Evolutionary conservation across 35 echinoderm and acorn worm species (phyloP).

Genomic region (Ptychodera flava): DNA sequence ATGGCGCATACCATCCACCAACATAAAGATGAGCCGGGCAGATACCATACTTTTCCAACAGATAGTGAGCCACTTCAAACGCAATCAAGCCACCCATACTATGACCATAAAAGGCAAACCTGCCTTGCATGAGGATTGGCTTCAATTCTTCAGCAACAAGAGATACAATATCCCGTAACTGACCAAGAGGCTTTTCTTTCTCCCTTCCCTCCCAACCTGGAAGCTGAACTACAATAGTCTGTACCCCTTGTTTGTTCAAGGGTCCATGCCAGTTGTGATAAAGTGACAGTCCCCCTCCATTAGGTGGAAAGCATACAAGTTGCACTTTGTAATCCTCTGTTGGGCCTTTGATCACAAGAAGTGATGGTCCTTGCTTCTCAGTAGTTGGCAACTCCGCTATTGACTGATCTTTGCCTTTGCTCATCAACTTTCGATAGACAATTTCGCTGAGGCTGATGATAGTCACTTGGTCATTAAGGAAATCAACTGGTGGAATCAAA

Average conservation of each 20-base stretch:
- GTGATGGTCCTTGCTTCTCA: background rate
- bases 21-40: background rate
- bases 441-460: constrained; percentile 42
- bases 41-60: background rate
- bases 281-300: constrained; percentile 3
- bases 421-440: constrained; percentile 66
- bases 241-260: background rate
- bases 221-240: constrained; percentile 9
- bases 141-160: background rate
- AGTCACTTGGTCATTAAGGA: constrained; percentile 87
- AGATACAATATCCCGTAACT: background rate
- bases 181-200: background rate
- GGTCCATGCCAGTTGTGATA: background rate
- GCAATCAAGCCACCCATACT: constrained; percentile 15
- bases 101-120: constrained; percentile 16
- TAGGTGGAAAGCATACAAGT: constrained; percentile 12
- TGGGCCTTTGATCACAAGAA: background rate
- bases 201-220: constrained; percentile 17
- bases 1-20: constrained; percentile 11
- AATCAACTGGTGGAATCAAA: constrained; percentile 70
- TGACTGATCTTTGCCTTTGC: background rate
- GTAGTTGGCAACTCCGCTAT: background rate
- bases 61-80: constrained; percentile 17
- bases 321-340: background rate
- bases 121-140: background rate